These are phyloP conservation scores for Poeciliopsis occidentalis DNA, from an alignment of 2,113 vertebrate genomes.

Conservation along the genomic window DNA sequence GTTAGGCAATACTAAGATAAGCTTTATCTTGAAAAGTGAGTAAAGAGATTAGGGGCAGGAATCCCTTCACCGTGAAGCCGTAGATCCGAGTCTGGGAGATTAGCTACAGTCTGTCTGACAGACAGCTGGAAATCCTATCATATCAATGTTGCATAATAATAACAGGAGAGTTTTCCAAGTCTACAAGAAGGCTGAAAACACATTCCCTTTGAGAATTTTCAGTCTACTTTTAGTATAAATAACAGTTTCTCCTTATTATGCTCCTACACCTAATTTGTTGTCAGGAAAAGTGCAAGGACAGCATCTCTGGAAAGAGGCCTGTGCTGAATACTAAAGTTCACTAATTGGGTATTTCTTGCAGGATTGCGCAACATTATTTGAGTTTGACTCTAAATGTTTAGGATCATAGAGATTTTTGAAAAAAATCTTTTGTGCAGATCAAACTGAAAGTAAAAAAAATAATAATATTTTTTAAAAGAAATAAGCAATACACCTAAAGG, in stretches of 20 bases:
- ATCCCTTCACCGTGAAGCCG: constrained; percentile 2
- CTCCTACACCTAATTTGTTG: constrained; percentile 19
- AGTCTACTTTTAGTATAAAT: constrained; percentile 9
- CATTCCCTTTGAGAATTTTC: background rate
- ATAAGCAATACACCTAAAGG: no score
- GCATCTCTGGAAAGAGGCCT: background rate
- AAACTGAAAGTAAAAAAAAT: no score
- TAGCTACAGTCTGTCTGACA: constrained; percentile 19
- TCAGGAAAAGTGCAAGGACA: constrained; percentile 10
- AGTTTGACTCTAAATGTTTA: no score
- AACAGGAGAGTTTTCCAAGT: constrained; percentile 19
- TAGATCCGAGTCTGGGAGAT: constrained; percentile 17
- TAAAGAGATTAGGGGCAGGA: constrained; percentile 41
- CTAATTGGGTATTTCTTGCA: background rate
- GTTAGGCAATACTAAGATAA: constrained; percentile 32
- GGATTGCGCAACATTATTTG: no score
- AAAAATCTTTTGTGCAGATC: no score
- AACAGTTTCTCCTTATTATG: background rate
- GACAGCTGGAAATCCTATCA: constrained; percentile 45
- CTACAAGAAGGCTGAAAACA: constrained; percentile 1
- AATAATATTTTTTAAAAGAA: no score
- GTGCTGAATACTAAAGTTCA: background rate
- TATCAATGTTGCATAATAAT: constrained; percentile 21
- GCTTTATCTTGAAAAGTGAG: constrained; percentile 31
- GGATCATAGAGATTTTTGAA: no score